Evolutionary conservation across 2,888 invertebrate genomes (phyloP), one percentile per base, ranked within the genome.

Genomic region (Hyalella azteca): DNA sequence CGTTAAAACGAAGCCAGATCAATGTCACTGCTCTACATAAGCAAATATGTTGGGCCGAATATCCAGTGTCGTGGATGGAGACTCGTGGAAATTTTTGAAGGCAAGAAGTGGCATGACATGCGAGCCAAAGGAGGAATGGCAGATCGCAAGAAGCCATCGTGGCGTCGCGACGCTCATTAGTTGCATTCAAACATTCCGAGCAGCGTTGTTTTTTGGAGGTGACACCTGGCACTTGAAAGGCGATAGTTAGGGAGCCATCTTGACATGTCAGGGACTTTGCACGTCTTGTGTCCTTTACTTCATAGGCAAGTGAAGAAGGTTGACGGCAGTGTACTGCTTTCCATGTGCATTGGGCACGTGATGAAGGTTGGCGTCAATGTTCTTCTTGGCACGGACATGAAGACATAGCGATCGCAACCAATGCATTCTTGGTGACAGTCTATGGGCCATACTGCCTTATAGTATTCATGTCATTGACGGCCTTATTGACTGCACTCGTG

Each of bases 141-240:
- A 36, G 36, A 66, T 66, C 66, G 32, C 19, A 29, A 19, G 36
- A 22, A 66, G 66, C 36, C 36, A 66, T 66, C 66, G 66, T 36
- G 36, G 66, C 19, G 66, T 66, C 36, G 15, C 32, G 29, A 29
- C 4, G 66, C 66, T 66, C 66, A 66, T 66, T 66, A 66, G 66
- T 36, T n/a, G 36, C 66, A 66, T 66, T 66, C 66, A 66, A 36
- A 66, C 66, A 66, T 36, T 66, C 66, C 36, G 66, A 4, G 19
- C 36, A 22, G 13, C 19, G 29, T 66, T 36, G 19, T 66, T 36
- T 66, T 59, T 66, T 66, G 9, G 15, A 1, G 19, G 66, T 66
- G 2, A 7, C 54, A n/a, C 36, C 36, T 36, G 66, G 29, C 66
- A 36, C 66, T 32, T 66, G 66, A 66, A 66, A 66, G 66, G 66